Conservation (phyloP, 2,888 invertebrate species). For the Ophion ventricosus region DNA sequence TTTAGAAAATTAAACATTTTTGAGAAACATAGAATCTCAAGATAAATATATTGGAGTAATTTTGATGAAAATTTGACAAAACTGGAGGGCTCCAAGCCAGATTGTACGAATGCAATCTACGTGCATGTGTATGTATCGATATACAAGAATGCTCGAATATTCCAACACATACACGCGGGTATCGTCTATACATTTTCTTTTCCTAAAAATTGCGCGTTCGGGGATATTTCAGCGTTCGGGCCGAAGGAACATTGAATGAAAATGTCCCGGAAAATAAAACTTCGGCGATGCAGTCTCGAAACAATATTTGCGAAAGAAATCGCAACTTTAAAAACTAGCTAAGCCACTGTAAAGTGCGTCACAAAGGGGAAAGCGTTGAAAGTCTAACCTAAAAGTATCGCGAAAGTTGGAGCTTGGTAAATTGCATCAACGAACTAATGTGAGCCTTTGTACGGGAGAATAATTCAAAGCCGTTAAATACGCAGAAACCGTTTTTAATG, state of each 20-base stretch:
- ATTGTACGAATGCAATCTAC: background rate
- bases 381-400: constrained; percentile 72
- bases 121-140: background rate
- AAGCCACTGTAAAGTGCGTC: constrained; percentile 72
- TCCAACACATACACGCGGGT: background rate
- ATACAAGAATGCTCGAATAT: background rate
- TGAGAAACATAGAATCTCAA: no score
- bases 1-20: no score
- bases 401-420: constrained; percentile 24
- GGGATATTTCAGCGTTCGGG: background rate
- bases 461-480: background rate
- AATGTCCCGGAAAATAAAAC: background rate
- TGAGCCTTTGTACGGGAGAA: background rate
- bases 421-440: background rate
- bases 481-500: background rate
- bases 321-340: background rate
- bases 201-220: background rate
- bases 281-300: background rate
- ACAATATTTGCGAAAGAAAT: background rate
- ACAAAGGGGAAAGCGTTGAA: constrained; percentile 68
- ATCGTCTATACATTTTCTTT: background rate
- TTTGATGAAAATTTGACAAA: background rate
- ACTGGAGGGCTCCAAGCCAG: background rate
- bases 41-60: background rate
- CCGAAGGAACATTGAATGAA: background rate